Base-by-base conservation (phyloP, 37 sponge, comb jelly and placozoan species). In the Spongilla lacustris region DNA sequence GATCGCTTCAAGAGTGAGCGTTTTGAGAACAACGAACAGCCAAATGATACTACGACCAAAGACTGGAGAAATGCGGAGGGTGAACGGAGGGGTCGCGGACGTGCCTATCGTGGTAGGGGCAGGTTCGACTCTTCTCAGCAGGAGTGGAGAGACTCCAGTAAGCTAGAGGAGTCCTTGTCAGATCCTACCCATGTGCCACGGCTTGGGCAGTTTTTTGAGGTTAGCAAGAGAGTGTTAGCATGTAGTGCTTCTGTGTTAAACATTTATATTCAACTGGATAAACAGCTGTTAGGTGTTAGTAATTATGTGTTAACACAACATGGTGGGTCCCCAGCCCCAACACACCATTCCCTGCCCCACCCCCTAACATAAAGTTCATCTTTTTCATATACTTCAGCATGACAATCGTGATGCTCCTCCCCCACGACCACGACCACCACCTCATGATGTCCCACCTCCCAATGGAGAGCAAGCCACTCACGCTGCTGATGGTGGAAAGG, bases 111-210 rank as follows among this genome's bases (percentile, higher is more conserved):
- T 4, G 35, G 82, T 37, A 69, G 31, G 70, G 30, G 82, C 17
- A 32, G 32, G 32, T 73, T 73, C 73, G 32, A 25, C 33, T 36
- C 24, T 33, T 9, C 8, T 74, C 75, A 36, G 32, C 34, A 36
- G 32, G 75, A 30, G 35, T 24, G 24, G 32, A 74, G 75, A 32
- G 75, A 8, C 71, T 25, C 25, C 1, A 26, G 71, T 46, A 73
- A 75, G 27, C 82, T 71, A 11, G 13, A 50, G 74, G 75, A 83
- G 36, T 81, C 88, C 13, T 50, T 81, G 25, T 75, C 50, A 21
- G 75, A 87, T 36, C 88, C 88, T 26, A 74, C 66, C 36, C 82
- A 87, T 35, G 82, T 87, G 17, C 88, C 88, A 23, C 67, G 68
- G n/a, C 27, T 22, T 23, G 82, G 88, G 13, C 66, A 36, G 48